Conservation (phyloP, 2,797 vertebrate genomes). For the Oophaga sylvatica region DNA sequence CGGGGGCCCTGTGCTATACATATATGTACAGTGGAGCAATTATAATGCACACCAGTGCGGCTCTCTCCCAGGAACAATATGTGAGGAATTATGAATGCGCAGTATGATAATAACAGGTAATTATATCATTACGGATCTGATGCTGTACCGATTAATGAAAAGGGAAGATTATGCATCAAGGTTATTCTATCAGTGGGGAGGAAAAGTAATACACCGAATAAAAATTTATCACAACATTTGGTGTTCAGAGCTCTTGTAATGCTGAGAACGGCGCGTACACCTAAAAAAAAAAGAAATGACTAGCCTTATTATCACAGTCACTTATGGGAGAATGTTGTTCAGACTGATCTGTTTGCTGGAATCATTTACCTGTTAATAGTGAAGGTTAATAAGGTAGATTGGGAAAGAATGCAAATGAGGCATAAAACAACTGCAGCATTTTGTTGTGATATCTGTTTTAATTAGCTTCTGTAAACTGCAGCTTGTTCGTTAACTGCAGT, state of each 20-base stretch:
- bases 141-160: constrained; percentile 45
- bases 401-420: constrained; percentile 53
- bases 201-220: constrained; percentile 20
- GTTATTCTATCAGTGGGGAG: constrained; percentile 50
- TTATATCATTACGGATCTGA: constrained; percentile 57
- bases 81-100: constrained; percentile 45
- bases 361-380: constrained; percentile 53
- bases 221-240: constrained; percentile 24
- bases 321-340: constrained; percentile 51
- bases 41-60: constrained; percentile 19
- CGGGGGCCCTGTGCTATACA: constrained; percentile 4
- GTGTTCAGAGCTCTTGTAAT: constrained; percentile 2
- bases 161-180: constrained; percentile 46
- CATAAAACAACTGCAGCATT: constrained; percentile 57
- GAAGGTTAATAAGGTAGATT: constrained; percentile 57
- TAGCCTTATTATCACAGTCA: constrained; percentile 29
- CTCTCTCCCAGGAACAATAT: constrained; percentile 48
- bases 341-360: constrained; percentile 49
- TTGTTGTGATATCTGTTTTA: constrained; percentile 59
- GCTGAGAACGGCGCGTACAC: not conserved
- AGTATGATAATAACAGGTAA: constrained; percentile 51
- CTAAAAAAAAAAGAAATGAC: constrained; percentile 12
- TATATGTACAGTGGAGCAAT: constrained; percentile 17
- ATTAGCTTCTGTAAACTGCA: constrained; percentile 59
- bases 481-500: constrained; percentile 51